Conservation (phyloP, 1,140 invertebrate species). For the Diachasmimorpha longicaudata region DNA sequence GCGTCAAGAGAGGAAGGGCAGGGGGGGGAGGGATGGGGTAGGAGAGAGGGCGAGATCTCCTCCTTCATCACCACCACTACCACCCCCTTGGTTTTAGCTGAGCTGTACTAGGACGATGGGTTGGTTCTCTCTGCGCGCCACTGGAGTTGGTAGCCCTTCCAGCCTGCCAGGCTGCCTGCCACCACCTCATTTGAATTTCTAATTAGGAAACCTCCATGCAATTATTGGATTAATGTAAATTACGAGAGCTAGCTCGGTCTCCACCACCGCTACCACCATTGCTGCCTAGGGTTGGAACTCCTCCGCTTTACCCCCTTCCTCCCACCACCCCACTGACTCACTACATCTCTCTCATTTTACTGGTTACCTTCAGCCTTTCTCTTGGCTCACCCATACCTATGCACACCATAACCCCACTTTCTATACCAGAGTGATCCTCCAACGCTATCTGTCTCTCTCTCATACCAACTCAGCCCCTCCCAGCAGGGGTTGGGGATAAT, state of each 20-base stretch:
- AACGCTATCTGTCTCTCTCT: slow-evolving; percentile 20
- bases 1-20: not conserved
- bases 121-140: slow-evolving; percentile 33
- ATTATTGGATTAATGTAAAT: slow-evolving; percentile 95
- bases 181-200: slow-evolving; percentile 90
- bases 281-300: slow-evolving; percentile 57
- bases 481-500: slow-evolving; percentile 74
- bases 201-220: slow-evolving; percentile 89
- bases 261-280: slow-evolving; percentile 54
- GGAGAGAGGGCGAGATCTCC: not conserved
- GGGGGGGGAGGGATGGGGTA: not conserved
- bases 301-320: slow-evolving; percentile 32
- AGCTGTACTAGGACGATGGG: not conserved
- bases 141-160: slow-evolving; percentile 61
- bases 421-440: slow-evolving; percentile 20
- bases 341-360: slow-evolving; percentile 29
- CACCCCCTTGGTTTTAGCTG: not conserved
- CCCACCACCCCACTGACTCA: no score
- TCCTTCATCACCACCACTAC: not conserved
- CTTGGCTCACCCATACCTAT: slow-evolving; percentile 18
- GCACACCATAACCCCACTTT: slow-evolving; percentile 26
- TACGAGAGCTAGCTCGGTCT: slow-evolving; percentile 78
- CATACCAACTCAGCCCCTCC: slow-evolving; percentile 15
- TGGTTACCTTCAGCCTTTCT: slow-evolving; percentile 24
- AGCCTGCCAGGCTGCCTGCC: slow-evolving; percentile 66